Evolutionary conservation across 1,140 invertebrate genomes (phyloP).

Genomic region (Lethocerus indicus): DNA sequence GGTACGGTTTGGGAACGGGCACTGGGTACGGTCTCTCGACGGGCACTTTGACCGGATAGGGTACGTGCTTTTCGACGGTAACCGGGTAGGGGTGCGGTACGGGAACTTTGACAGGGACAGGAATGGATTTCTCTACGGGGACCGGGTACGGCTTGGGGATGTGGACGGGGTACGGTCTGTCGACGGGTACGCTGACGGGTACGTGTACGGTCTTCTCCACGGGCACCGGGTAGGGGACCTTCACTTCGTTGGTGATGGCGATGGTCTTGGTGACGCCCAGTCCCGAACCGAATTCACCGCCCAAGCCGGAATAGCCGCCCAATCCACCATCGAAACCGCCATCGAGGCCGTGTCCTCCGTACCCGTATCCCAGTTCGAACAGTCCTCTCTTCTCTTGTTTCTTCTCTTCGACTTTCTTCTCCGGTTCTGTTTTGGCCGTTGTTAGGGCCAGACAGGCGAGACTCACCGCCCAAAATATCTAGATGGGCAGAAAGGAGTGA

Average conservation of each 20-base stretch:
- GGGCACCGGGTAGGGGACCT: background rate
- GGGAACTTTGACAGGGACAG: constrained; percentile 26
- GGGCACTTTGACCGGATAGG: constrained; percentile 30
- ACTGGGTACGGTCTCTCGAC: constrained; percentile 33
- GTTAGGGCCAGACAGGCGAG: no score
- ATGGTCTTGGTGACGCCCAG: no score
- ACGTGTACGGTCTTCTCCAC: background rate
- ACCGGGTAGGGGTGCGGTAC: constrained; percentile 15
- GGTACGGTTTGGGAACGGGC: constrained; percentile 27
- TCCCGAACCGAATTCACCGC: constrained; percentile 23
- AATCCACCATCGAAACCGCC: constrained; percentile 10
- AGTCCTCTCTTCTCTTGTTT: constrained; percentile 47
- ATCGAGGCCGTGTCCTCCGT: constrained; percentile 10
- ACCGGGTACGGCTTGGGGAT: constrained; percentile 17
- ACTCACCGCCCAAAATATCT: no score
- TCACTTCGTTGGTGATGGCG: no score
- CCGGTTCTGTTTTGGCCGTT: no score
- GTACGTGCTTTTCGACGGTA: constrained; percentile 45
- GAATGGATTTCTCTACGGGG: constrained; percentile 21
- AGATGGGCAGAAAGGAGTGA: no score
- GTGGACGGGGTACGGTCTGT: constrained; percentile 35
- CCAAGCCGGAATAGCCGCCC: constrained; percentile 1
- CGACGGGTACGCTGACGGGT: constrained; percentile 37
- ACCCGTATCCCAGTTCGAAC: constrained; percentile 10
- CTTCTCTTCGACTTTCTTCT: constrained; percentile 33